Percentiles rank a stretch among this genome's conserved stretches.
These are phyloP conservation scores for Liasis olivaceus DNA, from an alignment of 2,797 vertebrate species.

Conservation along the genomic window DNA sequence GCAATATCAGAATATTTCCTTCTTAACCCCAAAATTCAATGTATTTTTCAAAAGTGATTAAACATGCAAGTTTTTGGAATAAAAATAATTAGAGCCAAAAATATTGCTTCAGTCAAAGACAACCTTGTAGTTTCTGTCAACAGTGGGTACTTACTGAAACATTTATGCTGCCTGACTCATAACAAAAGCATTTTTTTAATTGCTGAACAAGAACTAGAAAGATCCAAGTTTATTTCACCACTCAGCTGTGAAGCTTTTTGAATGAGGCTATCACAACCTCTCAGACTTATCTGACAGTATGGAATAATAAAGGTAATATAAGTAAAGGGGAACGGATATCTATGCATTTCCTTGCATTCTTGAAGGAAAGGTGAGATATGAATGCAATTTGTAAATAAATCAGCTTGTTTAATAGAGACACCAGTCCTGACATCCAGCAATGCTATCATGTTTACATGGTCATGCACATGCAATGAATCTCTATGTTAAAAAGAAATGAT, in stretches of 20 bases:
- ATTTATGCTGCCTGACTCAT: neutral
- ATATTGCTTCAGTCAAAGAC: constrained; percentile 31
- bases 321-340: neutral
- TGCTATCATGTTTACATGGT: neutral
- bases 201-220: neutral
- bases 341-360: neutral
- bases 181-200: neutral
- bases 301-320: neutral
- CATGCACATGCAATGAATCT: neutral
- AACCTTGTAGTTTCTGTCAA: constrained; percentile 13
- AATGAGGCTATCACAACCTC: neutral
- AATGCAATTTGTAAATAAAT: neutral
- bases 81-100: constrained; percentile 33
- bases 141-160: constrained; percentile 10
- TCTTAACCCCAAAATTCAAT: neutral
- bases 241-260: neutral
- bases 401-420: neutral
- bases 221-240: neutral
- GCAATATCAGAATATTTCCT: neutral
- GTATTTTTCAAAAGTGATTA: neutral
- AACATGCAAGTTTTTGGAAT: neutral
- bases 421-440: neutral
- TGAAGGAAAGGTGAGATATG: neutral
- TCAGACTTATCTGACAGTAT: neutral
- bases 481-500: neutral